Evolutionary conservation across 2,113 vertebrate species (phyloP).

Genomic region (Numenius arquata): DNA sequence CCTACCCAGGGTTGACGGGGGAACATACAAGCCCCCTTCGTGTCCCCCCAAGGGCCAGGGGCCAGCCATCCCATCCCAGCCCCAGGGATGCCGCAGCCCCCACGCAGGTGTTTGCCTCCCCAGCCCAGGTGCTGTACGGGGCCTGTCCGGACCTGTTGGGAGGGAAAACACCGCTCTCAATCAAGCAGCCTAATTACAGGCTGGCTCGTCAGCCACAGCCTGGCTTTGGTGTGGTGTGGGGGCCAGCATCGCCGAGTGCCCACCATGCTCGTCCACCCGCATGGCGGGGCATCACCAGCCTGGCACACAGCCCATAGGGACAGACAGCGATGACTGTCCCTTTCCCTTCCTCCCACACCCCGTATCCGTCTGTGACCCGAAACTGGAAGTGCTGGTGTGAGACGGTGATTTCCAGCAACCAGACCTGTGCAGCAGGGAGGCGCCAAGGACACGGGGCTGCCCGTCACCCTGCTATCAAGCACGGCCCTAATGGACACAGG

Average conservation of each 20-base stretch:
- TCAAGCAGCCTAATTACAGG: slow-evolving; percentile 33
- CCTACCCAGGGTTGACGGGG: background rate
- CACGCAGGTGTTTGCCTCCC: background rate
- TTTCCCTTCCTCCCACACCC: background rate
- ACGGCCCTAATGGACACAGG: background rate
- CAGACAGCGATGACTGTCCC: background rate
- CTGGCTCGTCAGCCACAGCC: background rate
- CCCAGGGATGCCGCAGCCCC: background rate
- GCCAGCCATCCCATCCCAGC: background rate
- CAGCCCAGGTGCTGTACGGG: accelerated
- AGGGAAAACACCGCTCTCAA: background rate
- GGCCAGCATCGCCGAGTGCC: accelerated
- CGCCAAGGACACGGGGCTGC: accelerated
- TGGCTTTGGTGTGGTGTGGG: background rate
- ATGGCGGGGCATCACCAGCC: background rate
- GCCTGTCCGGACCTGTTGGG: background rate
- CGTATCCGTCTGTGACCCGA: accelerated
- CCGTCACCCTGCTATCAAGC: background rate
- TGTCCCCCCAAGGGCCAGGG: background rate
- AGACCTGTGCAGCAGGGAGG: no score
- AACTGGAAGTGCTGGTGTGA: background rate
- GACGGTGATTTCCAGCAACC: background rate
- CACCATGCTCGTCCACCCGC: accelerated
- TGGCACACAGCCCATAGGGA: accelerated
- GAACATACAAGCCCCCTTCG: accelerated